Evolutionary conservation across 2,113 vertebrate species (phyloP).

Genomic region (Cynocephalus volans): DNA sequence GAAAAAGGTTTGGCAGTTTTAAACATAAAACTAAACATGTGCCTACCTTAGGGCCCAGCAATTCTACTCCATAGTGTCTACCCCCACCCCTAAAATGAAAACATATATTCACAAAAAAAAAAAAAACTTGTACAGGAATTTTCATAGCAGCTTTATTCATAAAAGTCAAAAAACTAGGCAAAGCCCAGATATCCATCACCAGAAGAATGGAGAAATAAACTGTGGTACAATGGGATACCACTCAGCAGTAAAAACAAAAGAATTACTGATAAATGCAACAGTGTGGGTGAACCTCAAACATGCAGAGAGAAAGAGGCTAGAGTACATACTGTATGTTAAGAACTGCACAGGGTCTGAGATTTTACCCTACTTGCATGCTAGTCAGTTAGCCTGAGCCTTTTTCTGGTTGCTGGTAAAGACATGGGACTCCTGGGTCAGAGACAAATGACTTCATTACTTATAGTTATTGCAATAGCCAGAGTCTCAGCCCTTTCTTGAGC

Average conservation of each 20-base stretch:
- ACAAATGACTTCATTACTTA: neutral
- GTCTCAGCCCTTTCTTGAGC: neutral
- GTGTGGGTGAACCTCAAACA: neutral
- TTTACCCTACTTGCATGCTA: neutral
- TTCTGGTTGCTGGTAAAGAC: neutral
- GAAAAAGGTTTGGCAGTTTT: neutral
- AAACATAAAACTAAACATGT: neutral
- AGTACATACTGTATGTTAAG: neutral
- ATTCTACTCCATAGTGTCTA: neutral
- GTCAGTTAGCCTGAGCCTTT: neutral
- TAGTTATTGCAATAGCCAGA: neutral
- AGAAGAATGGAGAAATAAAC: neutral
- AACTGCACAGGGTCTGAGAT: neutral
- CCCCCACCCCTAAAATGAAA: neutral
- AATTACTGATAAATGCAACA: neutral
- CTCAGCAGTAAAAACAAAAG: neutral
- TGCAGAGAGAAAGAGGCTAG: neutral
- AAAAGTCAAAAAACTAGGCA: neutral
- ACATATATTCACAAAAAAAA: slow-evolving; percentile 4
- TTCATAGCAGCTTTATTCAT: neutral
- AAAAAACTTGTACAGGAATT: neutral
- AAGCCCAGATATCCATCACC: too few relatives aligned
- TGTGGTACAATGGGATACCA: neutral
- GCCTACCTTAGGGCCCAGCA: neutral
- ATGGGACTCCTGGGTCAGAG: neutral